phyloP scores from a whole-genome alignment of 2,888 invertebrate genomes.

The Mythimna impura region DNA sequence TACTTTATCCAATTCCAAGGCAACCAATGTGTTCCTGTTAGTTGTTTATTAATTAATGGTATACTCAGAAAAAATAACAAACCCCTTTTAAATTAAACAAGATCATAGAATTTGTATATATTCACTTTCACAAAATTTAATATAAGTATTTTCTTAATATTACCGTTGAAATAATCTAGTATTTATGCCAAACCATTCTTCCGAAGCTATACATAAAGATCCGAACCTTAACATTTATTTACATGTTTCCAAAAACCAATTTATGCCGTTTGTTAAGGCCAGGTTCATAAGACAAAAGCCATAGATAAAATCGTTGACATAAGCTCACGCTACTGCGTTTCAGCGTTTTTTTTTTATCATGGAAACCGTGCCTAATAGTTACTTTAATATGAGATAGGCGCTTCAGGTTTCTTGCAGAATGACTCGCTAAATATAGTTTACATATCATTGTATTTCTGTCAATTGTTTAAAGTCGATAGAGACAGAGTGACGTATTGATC shows the following conservation, averaged over 20 bases:
- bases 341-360: background rate
- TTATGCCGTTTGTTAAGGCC: conserved; percentile 39
- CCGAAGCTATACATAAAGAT: conserved; percentile 33
- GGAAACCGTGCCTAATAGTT: conserved; percentile 12
- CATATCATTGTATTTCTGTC: conserved; percentile 10
- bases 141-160: conserved; percentile 34
- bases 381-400: conserved; percentile 16
- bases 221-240: conserved; percentile 11
- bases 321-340: background rate
- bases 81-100: conserved; percentile 16
- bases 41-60: conserved; percentile 43
- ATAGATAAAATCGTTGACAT: background rate
- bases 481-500: background rate
- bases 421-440: conserved; percentile 3
- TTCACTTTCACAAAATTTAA: conserved; percentile 26
- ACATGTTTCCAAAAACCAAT: conserved; percentile 38
- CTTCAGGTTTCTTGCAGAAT: conserved; percentile 13
- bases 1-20: conserved; percentile 48
- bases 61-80: conserved; percentile 17
- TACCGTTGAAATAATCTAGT: conserved; percentile 48
- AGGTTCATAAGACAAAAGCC: conserved; percentile 16
- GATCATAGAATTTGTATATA: conserved; percentile 34
- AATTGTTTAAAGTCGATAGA: conserved; percentile 6
- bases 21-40: conserved; percentile 47
- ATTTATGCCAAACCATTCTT: conserved; percentile 50